Evolutionary conservation across 2,888 invertebrate species (phyloP).

Genomic region (Sinhomidia bicolor): DNA sequence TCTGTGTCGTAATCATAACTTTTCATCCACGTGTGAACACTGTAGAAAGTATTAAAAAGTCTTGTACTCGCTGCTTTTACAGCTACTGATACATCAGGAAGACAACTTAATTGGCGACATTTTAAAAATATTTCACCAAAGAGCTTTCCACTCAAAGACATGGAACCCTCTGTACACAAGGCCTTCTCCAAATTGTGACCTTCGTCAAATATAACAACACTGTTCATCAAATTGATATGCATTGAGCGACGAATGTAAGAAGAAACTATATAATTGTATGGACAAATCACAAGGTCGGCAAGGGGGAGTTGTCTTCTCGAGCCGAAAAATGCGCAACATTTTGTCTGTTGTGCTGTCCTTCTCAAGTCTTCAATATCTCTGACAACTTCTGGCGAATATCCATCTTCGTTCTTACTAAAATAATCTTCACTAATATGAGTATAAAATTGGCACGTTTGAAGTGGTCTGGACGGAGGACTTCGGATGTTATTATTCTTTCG

Average conservation of each 20-base stretch:
- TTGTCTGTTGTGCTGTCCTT: neutral
- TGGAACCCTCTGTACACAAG: conserved; percentile 82
- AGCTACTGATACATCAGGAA: neutral
- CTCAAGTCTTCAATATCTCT: conserved; percentile 76
- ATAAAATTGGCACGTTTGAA: conserved; percentile 1
- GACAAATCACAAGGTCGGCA: conserved; percentile 83
- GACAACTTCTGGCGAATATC: neutral
- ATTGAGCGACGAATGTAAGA: conserved; percentile 82
- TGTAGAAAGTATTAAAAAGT: neutral
- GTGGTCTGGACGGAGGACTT: neutral
- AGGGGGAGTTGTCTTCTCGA: conserved; percentile 15
- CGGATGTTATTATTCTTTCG: neutral
- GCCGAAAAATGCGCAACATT: conserved; percentile 70
- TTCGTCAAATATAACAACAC: conserved; percentile 84
- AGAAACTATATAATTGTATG: conserved; percentile 84
- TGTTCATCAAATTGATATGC: conserved; percentile 82
- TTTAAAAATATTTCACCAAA: neutral
- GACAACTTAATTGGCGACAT: neutral
- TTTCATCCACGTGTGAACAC: neutral
- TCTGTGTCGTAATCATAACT: neutral
- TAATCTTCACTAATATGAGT: neutral
- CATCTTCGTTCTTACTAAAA: neutral
- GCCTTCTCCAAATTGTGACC: conserved; percentile 85
- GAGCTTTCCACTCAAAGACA: neutral
- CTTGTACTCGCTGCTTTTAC: neutral